Conservation (phyloP, 1,140 invertebrate genomes). For the Ceratosolen fusciceps region DNA sequence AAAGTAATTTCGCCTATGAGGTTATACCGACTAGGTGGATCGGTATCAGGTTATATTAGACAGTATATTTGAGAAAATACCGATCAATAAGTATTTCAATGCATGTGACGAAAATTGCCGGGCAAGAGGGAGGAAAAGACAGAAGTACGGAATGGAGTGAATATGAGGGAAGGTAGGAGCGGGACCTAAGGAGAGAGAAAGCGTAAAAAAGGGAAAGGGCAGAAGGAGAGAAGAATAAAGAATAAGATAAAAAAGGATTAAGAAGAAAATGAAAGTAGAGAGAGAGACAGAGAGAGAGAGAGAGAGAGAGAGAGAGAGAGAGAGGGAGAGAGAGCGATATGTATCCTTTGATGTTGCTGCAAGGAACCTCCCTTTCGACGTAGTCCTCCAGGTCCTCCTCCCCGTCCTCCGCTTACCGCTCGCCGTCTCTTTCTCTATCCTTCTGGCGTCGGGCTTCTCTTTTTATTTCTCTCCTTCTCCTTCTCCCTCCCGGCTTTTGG, state of each 20-base stretch:
- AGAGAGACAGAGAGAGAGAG: not conserved
- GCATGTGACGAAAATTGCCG: constrained; percentile 47
- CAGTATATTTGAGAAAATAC: constrained; percentile 5
- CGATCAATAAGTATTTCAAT: constrained; percentile 43
- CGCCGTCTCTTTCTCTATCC: constrained; percentile 48
- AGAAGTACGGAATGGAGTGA: constrained; percentile 4
- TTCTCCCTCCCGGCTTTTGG: constrained; percentile 32
- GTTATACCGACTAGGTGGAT: not conserved
- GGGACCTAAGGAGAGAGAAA: constrained; percentile 22
- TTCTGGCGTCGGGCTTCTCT: constrained; percentile 24
- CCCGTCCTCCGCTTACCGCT: constrained; percentile 52
- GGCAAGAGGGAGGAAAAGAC: constrained; percentile 19
- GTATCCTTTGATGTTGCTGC: constrained; percentile 62
- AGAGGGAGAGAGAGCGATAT: constrained; percentile 42
- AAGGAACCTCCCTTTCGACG: constrained; percentile 55
- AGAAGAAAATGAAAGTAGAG: constrained; percentile 2
- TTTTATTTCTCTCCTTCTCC: constrained; percentile 42
- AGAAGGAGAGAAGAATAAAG: not conserved
- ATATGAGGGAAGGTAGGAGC: not conserved
- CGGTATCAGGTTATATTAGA: not conserved
- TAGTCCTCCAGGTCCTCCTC: too few species aligned
- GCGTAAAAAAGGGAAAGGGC: not conserved
- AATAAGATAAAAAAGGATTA: constrained; percentile 33
- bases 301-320: constrained; percentile 1
- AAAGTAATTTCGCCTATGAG: not conserved